Evolutionary conservation across 2,888 invertebrate genomes (phyloP).

Genomic region (Caenorhabditis sp.): DNA sequence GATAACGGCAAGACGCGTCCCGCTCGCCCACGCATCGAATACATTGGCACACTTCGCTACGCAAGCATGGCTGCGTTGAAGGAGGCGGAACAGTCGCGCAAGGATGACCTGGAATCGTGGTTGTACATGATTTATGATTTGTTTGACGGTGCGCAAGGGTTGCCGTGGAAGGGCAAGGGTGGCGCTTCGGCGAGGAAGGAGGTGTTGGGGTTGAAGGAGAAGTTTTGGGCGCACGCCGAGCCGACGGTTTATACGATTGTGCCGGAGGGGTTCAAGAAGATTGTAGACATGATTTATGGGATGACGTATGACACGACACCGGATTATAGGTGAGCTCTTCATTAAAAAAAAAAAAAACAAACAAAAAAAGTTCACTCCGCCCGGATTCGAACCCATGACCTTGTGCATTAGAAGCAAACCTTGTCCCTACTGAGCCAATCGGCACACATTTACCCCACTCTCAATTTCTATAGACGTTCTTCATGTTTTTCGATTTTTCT

Average conservation of each 20-base stretch:
- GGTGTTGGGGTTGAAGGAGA: constrained; percentile 1
- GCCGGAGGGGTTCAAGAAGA: not conserved
- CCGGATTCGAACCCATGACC: too few relatives aligned
- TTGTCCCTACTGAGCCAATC: too few relatives aligned
- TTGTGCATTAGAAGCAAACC: too few relatives aligned
- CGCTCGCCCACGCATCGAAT: constrained; percentile 11
- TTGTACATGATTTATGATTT: constrained; percentile 36
- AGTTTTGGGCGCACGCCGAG: not conserved
- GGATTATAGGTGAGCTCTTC: not conserved
- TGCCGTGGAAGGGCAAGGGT: constrained; percentile 19
- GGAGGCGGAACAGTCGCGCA: constrained; percentile 18
- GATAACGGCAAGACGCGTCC: not conserved
- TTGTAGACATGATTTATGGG: not conserved
- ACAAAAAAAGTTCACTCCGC: not conserved
- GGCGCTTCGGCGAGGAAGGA: not conserved
- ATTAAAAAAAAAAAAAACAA: not conserved
- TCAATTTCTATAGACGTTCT: not conserved
- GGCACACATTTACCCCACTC: too few relatives aligned
- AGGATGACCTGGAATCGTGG: constrained; percentile 38
- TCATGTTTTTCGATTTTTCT: not conserved
- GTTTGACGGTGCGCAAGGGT: constrained; percentile 14
- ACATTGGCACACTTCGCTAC: constrained; percentile 24
- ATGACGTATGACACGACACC: not conserved
- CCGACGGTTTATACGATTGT: not conserved
- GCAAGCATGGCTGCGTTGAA: constrained; percentile 17